These are phyloP conservation scores for Drosophila sp. DNA, from an alignment of 1,140 invertebrate genomes.

Conservation along the genomic window DNA sequence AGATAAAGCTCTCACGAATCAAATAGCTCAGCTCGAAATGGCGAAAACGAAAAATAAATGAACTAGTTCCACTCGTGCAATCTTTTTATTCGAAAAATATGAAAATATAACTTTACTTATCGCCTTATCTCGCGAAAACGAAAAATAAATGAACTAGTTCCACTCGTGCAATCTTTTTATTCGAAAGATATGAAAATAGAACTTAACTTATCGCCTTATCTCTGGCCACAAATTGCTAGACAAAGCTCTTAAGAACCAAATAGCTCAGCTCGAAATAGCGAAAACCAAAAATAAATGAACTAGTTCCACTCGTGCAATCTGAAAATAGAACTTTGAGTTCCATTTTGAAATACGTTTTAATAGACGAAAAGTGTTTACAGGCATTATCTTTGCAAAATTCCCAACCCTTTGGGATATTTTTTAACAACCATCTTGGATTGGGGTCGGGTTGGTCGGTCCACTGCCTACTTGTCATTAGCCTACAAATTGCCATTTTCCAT, in stretches of 20 bases:
- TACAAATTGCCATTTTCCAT: conserved; percentile 44
- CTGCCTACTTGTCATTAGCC: conserved; percentile 6
- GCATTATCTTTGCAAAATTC: no score
- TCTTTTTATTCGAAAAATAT: no score
- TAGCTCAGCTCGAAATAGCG: conserved; percentile 6
- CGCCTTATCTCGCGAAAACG: conserved; percentile 35
- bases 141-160: neutral
- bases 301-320: neutral
- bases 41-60: neutral
- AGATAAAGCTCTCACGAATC: neutral
- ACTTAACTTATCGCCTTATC: conserved; percentile 38
- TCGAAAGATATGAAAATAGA: no score
- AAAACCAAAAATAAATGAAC: neutral
- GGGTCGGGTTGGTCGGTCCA: neutral
- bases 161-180: no score
- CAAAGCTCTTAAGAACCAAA: neutral
- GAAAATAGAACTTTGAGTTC: neutral
- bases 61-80: neutral
- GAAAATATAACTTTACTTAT: neutral
- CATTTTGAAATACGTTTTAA: no score
- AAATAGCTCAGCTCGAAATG: conserved; percentile 11
- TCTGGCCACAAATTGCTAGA: conserved; percentile 38
- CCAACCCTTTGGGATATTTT: no score
- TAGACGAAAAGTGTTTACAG: no score
- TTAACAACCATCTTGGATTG: neutral